Conservation (phyloP, 37 sponge, comb jelly and placozoan species). For the Mnemiopsis leidyi region DNA sequence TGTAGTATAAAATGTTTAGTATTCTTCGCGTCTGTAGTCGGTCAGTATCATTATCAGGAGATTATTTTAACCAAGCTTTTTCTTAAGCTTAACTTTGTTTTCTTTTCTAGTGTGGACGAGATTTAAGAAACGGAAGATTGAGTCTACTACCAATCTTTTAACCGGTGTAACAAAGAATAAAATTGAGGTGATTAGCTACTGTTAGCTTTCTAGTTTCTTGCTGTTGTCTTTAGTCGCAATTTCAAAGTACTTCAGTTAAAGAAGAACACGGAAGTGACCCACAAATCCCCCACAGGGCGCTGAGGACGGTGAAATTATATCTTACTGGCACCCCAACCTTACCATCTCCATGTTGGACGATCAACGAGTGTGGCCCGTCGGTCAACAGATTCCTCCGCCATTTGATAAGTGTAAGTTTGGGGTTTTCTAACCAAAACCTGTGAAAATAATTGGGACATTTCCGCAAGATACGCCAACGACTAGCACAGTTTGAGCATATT, state of each 20-base stretch:
- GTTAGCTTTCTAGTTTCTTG: not conserved
- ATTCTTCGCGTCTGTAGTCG: too few relatives aligned
- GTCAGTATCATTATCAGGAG: too few relatives aligned
- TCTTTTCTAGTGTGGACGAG: constrained; percentile 77
- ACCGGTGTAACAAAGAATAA: constrained; percentile 80
- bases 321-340: constrained; percentile 94
- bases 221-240: too few relatives aligned
- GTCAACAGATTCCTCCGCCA: constrained; percentile 78
- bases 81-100: not conserved
- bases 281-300: not conserved
- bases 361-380: constrained; percentile 75
- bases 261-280: not conserved
- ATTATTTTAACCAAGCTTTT: not conserved
- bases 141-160: constrained; percentile 87
- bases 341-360: constrained; percentile 90
- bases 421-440: not conserved
- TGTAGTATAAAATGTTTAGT: too few relatives aligned
- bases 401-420: constrained; percentile 78
- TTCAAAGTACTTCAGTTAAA: too few relatives aligned
- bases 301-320: constrained; percentile 72
- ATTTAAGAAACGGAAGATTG: constrained; percentile 76
- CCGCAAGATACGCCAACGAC: not conserved
- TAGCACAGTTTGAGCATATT: not conserved
- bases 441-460: not conserved
- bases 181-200: not conserved